Base-by-base conservation (phyloP, 2,113 vertebrate species). In the Tupaia chinensis region DNA sequence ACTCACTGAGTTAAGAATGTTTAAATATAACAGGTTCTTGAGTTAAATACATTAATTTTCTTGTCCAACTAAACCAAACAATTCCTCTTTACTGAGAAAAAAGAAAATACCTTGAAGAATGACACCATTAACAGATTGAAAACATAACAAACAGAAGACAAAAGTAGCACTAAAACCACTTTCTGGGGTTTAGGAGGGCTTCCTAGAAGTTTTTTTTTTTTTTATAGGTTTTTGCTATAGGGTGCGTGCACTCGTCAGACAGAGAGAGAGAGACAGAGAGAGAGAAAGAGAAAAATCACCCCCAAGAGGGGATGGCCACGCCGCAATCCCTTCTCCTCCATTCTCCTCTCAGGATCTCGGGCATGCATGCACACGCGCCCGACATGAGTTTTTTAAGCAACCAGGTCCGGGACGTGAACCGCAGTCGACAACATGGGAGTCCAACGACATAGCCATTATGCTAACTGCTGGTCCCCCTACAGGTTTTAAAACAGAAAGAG, bases 401-500 rank as follows among this genome's bases (percentile, higher is more conserved):
- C 44, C 44, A 44, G 44, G 44, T 44, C 44, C 44, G 44, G 44
- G 44, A 44, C 44, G 5, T 44, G 44, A 44, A 44, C 44, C 44
- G 44, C 44, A 44, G 44, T 44, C 44, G 44, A 44, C 44, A 4
- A 44, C 5, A 44, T 44, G 44, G 44, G 44, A 44, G 44, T 44
- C 44, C 44, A 44, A 5, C 44, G 44, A 44, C 44, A 44, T 44
- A 44, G 44, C 44, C 44, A 44, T 44, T 44, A 44, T 44, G 44
- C 44, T 44, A 44, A 44, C 44, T 44, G 44, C 44, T 44, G 44
- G 44, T 44, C 44, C 44, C 44, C 9, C 12, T 80, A 60, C n/a
- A 86, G 15, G 29, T 77, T 95, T 93, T 82, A 84, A 89, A 93
- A 91, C 12, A 91, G 53, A 90, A 69, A 96, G 32, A 2, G 34